phyloP scores from a whole-genome alignment of 2,113 vertebrate genomes.

The Passerina amoena region DNA sequence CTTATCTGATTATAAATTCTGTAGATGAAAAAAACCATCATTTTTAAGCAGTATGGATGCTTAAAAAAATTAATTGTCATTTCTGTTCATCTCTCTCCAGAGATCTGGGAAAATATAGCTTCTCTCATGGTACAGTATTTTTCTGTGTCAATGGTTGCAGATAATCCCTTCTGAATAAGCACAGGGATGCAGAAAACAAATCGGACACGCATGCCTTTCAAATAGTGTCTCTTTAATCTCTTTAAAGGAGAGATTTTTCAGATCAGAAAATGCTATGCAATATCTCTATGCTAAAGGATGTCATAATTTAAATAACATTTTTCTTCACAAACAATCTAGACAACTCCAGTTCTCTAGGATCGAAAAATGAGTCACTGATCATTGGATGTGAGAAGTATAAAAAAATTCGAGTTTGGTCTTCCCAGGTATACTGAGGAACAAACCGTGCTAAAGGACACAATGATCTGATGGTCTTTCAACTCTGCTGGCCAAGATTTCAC shows the following conservation, averaged over 20 bases:
- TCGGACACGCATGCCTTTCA: background rate
- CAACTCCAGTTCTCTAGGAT: background rate
- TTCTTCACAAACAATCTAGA: background rate
- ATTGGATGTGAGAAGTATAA: background rate
- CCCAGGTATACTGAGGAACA: background rate
- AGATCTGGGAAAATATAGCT: background rate
- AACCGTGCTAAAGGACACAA: background rate
- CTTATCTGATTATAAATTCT: background rate
- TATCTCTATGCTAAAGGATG: background rate
- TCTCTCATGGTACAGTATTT: background rate
- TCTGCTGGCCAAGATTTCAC: background rate
- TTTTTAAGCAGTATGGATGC: background rate
- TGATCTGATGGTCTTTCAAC: background rate
- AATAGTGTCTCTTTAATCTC: background rate
- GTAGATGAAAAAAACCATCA: background rate
- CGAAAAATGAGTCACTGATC: background rate
- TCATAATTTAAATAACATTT: background rate
- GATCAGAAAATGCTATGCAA: background rate
- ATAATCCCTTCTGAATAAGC: background rate
- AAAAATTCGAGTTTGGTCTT: background rate
- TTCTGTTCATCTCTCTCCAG: background rate
- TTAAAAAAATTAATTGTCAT: background rate
- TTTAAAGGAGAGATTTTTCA: constrained; percentile 27
- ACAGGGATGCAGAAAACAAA: background rate
- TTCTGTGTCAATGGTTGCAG: constrained; percentile 6